A percentile compares a stretch with the other conserved stretches of the same genome.
These are phyloP conservation scores for Proteles cristata DNA, from an alignment of 2,113 vertebrate genomes.

Conservation along the genomic window DNA sequence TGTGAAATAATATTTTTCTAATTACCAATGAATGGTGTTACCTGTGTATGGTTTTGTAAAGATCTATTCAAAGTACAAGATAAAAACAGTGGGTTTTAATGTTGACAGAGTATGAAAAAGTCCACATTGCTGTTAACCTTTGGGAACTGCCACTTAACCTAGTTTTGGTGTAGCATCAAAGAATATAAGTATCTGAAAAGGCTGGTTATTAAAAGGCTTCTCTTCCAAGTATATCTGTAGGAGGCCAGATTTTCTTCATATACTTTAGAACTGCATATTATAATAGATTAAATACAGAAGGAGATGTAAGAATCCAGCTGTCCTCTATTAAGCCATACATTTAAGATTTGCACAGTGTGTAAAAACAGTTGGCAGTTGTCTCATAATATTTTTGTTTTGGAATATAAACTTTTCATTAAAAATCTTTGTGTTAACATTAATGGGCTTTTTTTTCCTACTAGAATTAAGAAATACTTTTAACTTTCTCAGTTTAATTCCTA, in stretches of 20 bases:
- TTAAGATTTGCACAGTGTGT: slow-evolving; percentile 30
- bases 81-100: slow-evolving; percentile 27
- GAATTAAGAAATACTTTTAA: slow-evolving; percentile 12
- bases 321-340: slow-evolving; percentile 1
- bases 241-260: slow-evolving; percentile 13
- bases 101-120: background rate
- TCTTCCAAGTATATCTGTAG: slow-evolving; percentile 35
- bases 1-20: slow-evolving; percentile 31
- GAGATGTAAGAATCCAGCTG: background rate
- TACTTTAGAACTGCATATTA: slow-evolving; percentile 12
- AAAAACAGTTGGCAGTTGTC: background rate
- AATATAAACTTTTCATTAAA: background rate
- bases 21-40: background rate
- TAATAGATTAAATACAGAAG: slow-evolving; percentile 26
- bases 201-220: background rate
- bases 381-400: background rate
- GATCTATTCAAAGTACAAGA: background rate
- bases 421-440: background rate
- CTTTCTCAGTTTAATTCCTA: slow-evolving; percentile 28
- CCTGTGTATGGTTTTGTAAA: slow-evolving; percentile 8
- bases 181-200: slow-evolving; percentile 21
- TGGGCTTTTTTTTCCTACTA: background rate
- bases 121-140: background rate
- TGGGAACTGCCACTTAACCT: slow-evolving; percentile 13
- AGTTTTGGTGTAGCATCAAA: slow-evolving; percentile 9